Evolutionary conservation across 2,888 invertebrate species (phyloP).

Genomic region (Tuta absoluta): DNA sequence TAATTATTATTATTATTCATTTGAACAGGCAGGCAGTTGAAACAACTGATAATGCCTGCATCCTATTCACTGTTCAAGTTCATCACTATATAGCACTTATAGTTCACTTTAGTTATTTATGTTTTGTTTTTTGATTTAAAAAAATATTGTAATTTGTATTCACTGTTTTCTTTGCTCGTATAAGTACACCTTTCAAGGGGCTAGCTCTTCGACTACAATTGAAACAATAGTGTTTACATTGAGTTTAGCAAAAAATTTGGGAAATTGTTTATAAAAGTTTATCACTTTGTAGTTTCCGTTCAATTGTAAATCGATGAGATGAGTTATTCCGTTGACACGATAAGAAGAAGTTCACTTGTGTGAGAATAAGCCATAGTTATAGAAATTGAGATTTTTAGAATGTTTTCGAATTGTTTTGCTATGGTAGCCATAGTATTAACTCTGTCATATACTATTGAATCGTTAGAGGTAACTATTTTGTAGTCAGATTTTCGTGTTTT

Average conservation of each 20-base stretch:
- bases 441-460: not conserved
- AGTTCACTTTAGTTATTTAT: too few species aligned
- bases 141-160: too few species aligned
- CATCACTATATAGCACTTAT: too few species aligned
- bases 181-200: too few species aligned
- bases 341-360: constrained; percentile 10
- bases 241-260: not conserved
- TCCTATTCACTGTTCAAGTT: too few species aligned
- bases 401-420: not conserved
- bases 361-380: not conserved
- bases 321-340: too few species aligned
- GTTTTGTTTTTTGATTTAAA: too few species aligned
- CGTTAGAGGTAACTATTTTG: not conserved
- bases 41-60: too few species aligned
- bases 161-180: too few species aligned
- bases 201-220: not conserved
- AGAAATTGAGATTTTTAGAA: not conserved
- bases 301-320: too few species aligned
- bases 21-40: too few species aligned
- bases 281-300: not conserved
- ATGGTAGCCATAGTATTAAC: not conserved
- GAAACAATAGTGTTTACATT: constrained; percentile 15
- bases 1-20: too few species aligned
- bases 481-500: not conserved
- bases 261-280: constrained; percentile 13